Evolutionary conservation across 2,113 vertebrate genomes (phyloP), one percentile per base, ranked within the genome.

Genomic region (Platycercus adscitus): DNA sequence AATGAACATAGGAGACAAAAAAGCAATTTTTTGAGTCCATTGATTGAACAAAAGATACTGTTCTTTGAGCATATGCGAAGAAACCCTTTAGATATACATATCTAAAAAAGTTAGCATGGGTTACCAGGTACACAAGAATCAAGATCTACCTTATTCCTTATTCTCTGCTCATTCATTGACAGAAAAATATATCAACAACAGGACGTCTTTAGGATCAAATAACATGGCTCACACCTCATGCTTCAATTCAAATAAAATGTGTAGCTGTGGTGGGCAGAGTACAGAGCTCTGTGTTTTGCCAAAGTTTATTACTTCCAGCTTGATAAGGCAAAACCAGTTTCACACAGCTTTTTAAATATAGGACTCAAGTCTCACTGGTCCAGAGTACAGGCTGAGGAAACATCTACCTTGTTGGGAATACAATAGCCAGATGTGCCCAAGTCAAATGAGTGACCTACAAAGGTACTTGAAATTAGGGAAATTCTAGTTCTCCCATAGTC

Each of bases 361-460:
- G 14, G n/a, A 14, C 23, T 60, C 0, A 0, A 64, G 28, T 35
- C 65, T 58, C 78, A 16, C n/a, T 8, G 15, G 65, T 5, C 18
- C 47, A 81, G 46, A 28, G 20, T 46, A 53, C 8, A 46, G 81
- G 61, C 75, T 65, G 81, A 60, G 35, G 44, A 39, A 81, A 85
- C 19, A 58, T 55, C 43, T 10, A 0, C 47, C 63, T 64, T 3
- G 1, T 7, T 8, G 61, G 50, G 56, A 64, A 50, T 11, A 72
- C 43, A 71, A 28, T 0, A 31, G n/a, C 13, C 61, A 88, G 66
- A 64, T 26, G 17, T 20, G 56, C 50, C 52, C 3, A 1, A 61
- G 17, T 26, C 70, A 53, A 39, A 35, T 0, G 1, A 47, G 28
- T 3, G 2, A 70, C 16, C 2, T 20, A 35, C 25, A 81, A 19